Evolutionary conservation across 1,140 invertebrate species (phyloP).

Genomic region (Venturia canescens): DNA sequence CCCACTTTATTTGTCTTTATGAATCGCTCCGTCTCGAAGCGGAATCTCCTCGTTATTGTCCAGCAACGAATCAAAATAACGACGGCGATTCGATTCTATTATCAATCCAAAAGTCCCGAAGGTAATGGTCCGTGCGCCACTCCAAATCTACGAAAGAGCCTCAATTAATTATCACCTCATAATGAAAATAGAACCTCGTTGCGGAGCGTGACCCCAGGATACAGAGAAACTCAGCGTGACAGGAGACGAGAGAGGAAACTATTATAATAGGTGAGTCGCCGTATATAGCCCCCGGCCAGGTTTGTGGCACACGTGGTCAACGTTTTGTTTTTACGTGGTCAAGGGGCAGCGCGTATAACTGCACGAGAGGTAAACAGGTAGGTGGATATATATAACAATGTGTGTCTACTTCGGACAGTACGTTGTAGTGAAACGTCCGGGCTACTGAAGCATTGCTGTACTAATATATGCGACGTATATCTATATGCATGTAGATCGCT

Average conservation of each 20-base stretch:
- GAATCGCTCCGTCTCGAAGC: no score
- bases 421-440: not conserved
- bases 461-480: not conserved
- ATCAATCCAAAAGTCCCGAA: not conserved
- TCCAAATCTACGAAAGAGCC: not conserved
- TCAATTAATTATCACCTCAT: slow-evolving; percentile 16
- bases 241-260: slow-evolving; percentile 25
- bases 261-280: slow-evolving; percentile 27
- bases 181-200: not conserved
- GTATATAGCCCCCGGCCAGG: slow-evolving; percentile 9
- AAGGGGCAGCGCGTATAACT: slow-evolving; percentile 11
- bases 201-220: not conserved
- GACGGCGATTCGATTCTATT: no score
- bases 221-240: slow-evolving; percentile 16
- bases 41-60: no score
- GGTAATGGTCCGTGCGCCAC: not conserved
- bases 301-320: slow-evolving; percentile 21
- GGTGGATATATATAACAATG: not conserved
- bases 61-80: no score
- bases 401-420: not conserved
- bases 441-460: not conserved
- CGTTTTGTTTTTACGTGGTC: slow-evolving; percentile 44
- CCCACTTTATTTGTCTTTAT: no score
- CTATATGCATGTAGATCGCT: not conserved
- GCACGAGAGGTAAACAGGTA: slow-evolving; percentile 35